phyloP scores from a whole-genome alignment of 2,888 invertebrate species.

The Hedya salicella region DNA sequence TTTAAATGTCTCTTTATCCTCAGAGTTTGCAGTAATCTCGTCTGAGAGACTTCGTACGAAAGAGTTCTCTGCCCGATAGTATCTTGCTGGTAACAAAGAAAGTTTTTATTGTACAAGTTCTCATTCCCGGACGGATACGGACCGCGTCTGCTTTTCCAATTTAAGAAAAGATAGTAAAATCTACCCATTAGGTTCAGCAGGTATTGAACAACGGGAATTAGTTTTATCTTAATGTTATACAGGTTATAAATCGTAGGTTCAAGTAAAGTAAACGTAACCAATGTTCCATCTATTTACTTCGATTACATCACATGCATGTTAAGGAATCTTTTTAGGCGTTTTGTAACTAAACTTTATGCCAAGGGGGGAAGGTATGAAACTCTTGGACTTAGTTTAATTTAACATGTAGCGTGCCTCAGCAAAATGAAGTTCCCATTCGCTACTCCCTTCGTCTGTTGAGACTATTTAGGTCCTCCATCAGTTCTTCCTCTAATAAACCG shows the following conservation, averaged over 20 bases:
- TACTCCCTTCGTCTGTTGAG: constrained; percentile 26
- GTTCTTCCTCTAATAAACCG: constrained; percentile 34
- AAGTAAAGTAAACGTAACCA: neutral
- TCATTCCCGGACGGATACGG: constrained; percentile 63
- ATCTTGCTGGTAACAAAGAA: constrained; percentile 81
- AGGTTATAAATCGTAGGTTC: neutral
- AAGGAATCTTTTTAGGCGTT: neutral
- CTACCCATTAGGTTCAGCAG: constrained; percentile 50
- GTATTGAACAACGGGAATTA: constrained; percentile 31
- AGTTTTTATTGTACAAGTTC: constrained; percentile 81
- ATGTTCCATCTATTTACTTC: neutral
- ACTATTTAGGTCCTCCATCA: constrained; percentile 35
- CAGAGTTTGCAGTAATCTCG: constrained; percentile 56
- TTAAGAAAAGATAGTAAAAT: constrained; percentile 74
- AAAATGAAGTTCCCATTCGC: constrained; percentile 22
- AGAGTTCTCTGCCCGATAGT: constrained; percentile 73
- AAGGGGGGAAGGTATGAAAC: constrained; percentile 6
- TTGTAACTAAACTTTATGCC: neutral
- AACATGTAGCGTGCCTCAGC: constrained; percentile 19
- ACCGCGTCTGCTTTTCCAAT: constrained; percentile 78
- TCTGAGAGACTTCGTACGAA: constrained; percentile 64
- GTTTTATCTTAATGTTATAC: constrained; percentile 17
- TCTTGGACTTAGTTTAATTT: neutral
- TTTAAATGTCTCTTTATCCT: constrained; percentile 48
- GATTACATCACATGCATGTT: no score